Evolutionary conservation across 2,113 vertebrate genomes (phyloP), one percentile per base, ranked within the genome.

Genomic region (Xenopus borealis): DNA sequence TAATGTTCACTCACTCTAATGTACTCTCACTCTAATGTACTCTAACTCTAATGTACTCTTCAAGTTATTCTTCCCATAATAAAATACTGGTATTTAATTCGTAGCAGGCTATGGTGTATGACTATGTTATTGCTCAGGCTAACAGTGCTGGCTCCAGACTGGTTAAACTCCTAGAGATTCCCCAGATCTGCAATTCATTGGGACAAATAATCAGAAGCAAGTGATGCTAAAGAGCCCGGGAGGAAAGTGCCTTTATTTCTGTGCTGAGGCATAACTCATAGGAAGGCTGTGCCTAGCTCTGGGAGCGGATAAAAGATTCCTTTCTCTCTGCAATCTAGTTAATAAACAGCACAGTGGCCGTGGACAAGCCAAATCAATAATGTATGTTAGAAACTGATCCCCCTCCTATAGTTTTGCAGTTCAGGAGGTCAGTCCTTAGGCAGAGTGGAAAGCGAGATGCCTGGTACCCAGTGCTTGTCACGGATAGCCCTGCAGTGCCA

Each of bases 291-390:
- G 27, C 58, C 53, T 17, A 62, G 14, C 53, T 55, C 53, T n/a
- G 33, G 27, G 16, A 27, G 40, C 10, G 30, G 47, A 40, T 20
- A 55, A 20, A 44, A 9, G 23, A 57, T 55, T 40, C 17, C 9
- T 47, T 70, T 47, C 13, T 62, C 45, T 57, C 40, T 61, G 53
- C 62, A 64, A 63, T 64, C 46, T 69, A 40, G 27, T 62, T 76
- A 55, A 69, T 76, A 76, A 63, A 69, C 58, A 55, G 66, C 23
- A 44, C 46, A 8, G 27, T 23, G 62, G 65, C 73, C 52, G 73
- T 16, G 46, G 62, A 75, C 66, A 75, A 63, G 66, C 14, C n/a
- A 30, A 76, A 76, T 76, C 66, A 76, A 76, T 76, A 76, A 76
- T 76, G 73, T 46, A 76, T 76, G 55, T 63, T 40, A 76, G 57